phyloP scores from a whole-genome alignment of 1,140 invertebrate genomes.

The Prorops nasuta region DNA sequence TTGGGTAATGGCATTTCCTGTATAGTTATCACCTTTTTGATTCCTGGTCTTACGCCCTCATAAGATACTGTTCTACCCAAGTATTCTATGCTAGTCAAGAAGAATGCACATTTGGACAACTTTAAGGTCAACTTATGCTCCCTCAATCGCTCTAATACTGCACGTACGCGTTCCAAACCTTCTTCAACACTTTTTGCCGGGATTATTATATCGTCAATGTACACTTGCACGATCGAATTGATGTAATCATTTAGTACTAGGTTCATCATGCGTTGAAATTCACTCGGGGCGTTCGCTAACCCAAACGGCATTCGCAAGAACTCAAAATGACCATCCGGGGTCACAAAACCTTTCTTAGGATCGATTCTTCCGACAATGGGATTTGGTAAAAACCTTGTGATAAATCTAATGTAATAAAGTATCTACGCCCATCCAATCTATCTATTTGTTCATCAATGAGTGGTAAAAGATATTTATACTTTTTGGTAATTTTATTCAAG shows the following conservation, averaged over 20 bases:
- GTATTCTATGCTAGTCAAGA: constrained; percentile 23
- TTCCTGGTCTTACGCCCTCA: constrained; percentile 26
- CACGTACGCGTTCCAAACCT: constrained; percentile 17
- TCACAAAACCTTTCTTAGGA: constrained; percentile 22
- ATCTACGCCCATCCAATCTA: constrained; percentile 15
- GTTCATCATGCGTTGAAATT: constrained; percentile 40
- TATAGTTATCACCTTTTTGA: constrained; percentile 25
- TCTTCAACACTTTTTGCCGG: constrained; percentile 9
- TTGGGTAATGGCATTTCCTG: constrained; percentile 4
- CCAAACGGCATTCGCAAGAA: constrained; percentile 42
- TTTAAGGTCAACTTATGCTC: constrained; percentile 16
- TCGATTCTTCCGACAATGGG: neutral
- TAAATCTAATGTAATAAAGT: constrained; percentile 21
- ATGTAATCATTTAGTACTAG: constrained; percentile 2
- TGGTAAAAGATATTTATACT: constrained; percentile 28
- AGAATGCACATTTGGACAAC: constrained; percentile 21
- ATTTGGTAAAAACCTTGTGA: constrained; percentile 9
- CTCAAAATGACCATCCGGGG: constrained; percentile 29
- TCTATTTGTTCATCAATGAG: constrained; percentile 34
- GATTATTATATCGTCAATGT: constrained; percentile 22
- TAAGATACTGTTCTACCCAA: constrained; percentile 27
- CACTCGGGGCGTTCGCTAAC: constrained; percentile 41
- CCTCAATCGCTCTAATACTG: constrained; percentile 16
- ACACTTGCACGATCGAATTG: constrained; percentile 7
- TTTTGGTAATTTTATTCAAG: constrained; percentile 43